These are phyloP conservation scores for Copsychus sechellarum DNA, from an alignment of 2,113 vertebrate species.

Conservation along the genomic window DNA sequence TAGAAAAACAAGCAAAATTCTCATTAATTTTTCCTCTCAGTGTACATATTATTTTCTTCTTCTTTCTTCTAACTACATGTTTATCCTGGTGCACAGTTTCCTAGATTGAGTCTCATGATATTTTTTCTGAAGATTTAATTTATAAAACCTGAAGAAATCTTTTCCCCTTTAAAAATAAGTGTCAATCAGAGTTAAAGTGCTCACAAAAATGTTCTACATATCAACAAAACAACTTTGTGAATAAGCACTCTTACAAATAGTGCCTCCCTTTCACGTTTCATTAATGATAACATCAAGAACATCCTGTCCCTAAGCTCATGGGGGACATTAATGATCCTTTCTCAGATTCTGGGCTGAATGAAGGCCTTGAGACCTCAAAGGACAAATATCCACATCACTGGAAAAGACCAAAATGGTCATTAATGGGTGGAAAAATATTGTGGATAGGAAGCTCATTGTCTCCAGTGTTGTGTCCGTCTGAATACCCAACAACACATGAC, in stretches of 20 bases:
- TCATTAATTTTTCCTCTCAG: background rate
- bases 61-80: background rate
- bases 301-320: background rate
- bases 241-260: background rate
- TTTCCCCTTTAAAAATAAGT: background rate
- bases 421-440: background rate
- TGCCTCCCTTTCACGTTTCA: background rate
- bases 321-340: background rate
- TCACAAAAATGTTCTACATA: background rate
- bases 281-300: background rate
- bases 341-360: background rate
- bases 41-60: background rate
- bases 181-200: background rate
- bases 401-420: background rate
- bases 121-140: background rate
- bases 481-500: background rate
- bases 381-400: background rate
- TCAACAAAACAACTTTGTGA: background rate
- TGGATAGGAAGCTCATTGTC: background rate
- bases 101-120: background rate
- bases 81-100: background rate
- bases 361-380: background rate
- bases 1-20: background rate
- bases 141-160: background rate
- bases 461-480: background rate